Conservation (phyloP, 1,140 invertebrate genomes). For the Lanistes nyassanus region DNA sequence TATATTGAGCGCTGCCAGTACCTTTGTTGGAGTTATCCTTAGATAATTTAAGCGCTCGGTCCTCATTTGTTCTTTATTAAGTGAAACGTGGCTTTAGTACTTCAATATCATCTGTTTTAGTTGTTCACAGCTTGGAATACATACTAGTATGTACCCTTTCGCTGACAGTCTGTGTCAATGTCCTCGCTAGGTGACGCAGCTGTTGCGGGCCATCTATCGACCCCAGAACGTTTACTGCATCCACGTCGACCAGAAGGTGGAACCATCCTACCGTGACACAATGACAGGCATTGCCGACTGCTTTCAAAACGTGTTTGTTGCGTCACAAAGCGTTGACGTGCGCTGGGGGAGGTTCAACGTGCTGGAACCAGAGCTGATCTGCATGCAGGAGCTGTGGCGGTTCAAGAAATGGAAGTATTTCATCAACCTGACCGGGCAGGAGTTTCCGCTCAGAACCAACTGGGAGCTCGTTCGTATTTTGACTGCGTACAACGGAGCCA, state of each 20-base stretch:
- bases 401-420: slow-evolving; percentile 52
- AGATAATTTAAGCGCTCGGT: no score
- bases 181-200: background rate
- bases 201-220: slow-evolving; percentile 51
- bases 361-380: slow-evolving; percentile 44
- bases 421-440: slow-evolving; percentile 54
- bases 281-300: slow-evolving; percentile 46
- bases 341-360: slow-evolving; percentile 43
- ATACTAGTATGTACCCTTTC: background rate
- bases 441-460: slow-evolving; percentile 58
- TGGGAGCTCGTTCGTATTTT: slow-evolving; percentile 49
- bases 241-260: slow-evolving; percentile 54
- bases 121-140: background rate
- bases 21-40: no score
- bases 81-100: no score
- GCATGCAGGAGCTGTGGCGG: slow-evolving; percentile 41
- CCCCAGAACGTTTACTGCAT: slow-evolving; percentile 61
- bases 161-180: background rate
- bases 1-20: no score
- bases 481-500: slow-evolving; percentile 45
- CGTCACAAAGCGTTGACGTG: slow-evolving; percentile 36
- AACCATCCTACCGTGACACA: slow-evolving; percentile 25
- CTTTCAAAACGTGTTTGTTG: slow-evolving; percentile 55
- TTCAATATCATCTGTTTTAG: background rate
- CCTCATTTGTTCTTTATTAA: no score